Evolutionary conservation across 2,113 vertebrate species (phyloP).

Genomic region (Epinephelus lanceolatus): DNA sequence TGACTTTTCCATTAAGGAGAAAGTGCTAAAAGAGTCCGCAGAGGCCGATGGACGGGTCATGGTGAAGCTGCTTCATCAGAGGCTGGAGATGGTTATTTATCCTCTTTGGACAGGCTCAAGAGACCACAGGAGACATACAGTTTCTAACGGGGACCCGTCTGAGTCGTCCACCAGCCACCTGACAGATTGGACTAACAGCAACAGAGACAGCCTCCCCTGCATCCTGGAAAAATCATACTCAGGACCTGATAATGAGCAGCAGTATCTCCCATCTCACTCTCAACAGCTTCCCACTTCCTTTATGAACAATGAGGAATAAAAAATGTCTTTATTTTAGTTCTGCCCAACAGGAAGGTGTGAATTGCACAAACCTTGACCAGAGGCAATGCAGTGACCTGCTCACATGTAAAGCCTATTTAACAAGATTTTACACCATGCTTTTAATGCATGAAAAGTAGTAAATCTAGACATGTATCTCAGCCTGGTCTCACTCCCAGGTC

Average conservation of each 20-base stretch:
- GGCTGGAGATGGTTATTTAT: constrained; percentile 52
- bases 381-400: not conserved
- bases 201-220: constrained; percentile 10
- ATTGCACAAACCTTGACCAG: not conserved
- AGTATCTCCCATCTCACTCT: constrained; percentile 18
- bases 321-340: not conserved
- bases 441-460: not conserved
- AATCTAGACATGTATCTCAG: not conserved
- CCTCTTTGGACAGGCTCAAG: constrained; percentile 37
- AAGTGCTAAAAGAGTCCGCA: constrained; percentile 44
- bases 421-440: not conserved
- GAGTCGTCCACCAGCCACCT: constrained; percentile 43
- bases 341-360: not conserved
- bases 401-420: not conserved
- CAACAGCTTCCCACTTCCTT: constrained; percentile 21
- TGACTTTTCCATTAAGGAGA: constrained; percentile 67
- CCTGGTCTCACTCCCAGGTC: too few species aligned
- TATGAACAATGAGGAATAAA: constrained; percentile 20
- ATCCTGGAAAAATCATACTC: constrained; percentile 30
- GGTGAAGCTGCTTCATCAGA: constrained; percentile 40
- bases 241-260: constrained; percentile 42
- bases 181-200: constrained; percentile 43
- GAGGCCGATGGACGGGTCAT: constrained; percentile 54
- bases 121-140: constrained; percentile 39
- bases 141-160: constrained; percentile 48